A percentile compares a stretch with the other conserved stretches of the same genome.
Evolutionary conservation across 2,888 invertebrate genomes (phyloP).

Genomic region (Cabera pusaria): DNA sequence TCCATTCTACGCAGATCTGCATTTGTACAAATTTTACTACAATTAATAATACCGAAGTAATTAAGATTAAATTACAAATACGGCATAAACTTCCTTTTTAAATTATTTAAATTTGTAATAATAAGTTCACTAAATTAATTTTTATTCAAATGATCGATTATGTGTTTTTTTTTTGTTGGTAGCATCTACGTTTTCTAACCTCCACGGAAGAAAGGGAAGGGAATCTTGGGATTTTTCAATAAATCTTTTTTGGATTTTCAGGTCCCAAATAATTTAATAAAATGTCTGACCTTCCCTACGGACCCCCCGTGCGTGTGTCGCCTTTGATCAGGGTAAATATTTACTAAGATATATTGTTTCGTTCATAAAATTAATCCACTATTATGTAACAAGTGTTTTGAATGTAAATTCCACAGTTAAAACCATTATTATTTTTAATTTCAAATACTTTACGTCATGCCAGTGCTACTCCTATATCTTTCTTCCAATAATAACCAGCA

Average conservation of each 20-base stretch:
- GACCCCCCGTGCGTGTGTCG: conserved; percentile 90
- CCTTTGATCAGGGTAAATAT: conserved; percentile 89
- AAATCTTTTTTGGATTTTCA: conserved; percentile 56
- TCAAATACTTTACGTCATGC: background rate
- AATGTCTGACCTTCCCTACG: conserved; percentile 75
- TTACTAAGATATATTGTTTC: conserved; percentile 11
- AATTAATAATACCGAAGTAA: too few species aligned
- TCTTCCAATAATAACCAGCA: too few species aligned
- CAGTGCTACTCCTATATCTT: background rate
- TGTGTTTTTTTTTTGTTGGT: conserved; percentile 13
- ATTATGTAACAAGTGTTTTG: conserved; percentile 36
- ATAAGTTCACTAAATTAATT: too few species aligned
- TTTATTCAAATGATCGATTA: conserved; percentile 1
- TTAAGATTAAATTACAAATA: too few species aligned
- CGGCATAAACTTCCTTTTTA: too few species aligned
- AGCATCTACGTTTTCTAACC: conserved; percentile 41
- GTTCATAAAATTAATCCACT: too few species aligned
- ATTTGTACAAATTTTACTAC: too few species aligned
- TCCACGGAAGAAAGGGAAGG: conserved; percentile 33
- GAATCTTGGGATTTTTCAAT: conserved; percentile 44
- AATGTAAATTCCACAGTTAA: conserved; percentile 37
- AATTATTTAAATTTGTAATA: background rate
- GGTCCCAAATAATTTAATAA: conserved; percentile 38
- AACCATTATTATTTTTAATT: background rate
- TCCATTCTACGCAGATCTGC: conserved; percentile 13